Conservation (phyloP, 2,797 vertebrate species). For the Ctenopoma kingsleyae region DNA sequence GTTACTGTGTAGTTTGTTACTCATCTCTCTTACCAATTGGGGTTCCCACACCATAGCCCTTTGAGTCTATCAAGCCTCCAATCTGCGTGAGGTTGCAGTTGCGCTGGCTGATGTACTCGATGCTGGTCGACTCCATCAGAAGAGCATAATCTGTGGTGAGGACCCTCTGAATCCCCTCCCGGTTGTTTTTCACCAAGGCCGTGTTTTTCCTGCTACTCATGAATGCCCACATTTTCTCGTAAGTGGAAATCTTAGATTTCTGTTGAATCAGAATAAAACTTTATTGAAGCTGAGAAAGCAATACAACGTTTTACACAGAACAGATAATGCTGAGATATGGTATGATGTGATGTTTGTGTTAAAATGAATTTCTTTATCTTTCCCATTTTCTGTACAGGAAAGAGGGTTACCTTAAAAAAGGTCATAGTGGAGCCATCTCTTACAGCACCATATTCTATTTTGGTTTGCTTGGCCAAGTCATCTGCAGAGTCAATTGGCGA, state of each 20-base stretch:
- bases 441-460: constrained; percentile 96
- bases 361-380: too few species aligned
- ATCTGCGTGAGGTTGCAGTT: constrained; percentile 99
- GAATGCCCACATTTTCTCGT: constrained; percentile 99
- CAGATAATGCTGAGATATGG: constrained; percentile 8
- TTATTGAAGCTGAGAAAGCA: constrained; percentile 16
- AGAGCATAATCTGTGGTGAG: constrained; percentile 96
- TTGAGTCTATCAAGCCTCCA: constrained; percentile 96
- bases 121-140: constrained; percentile 98
- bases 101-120: constrained; percentile 97
- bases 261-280: constrained; percentile 69
- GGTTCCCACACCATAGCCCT: constrained; percentile 98
- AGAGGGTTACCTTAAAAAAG: constrained; percentile 93
- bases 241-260: constrained; percentile 99
- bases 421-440: constrained; percentile 98
- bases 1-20: neutral
- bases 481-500: constrained; percentile 97
- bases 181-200: constrained; percentile 94
- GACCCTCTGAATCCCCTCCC: constrained; percentile 95
- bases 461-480: constrained; percentile 97
- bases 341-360: neutral
- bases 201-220: constrained; percentile 98
- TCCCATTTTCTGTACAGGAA: neutral
- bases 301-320: neutral
- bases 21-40: constrained; percentile 90